These are phyloP conservation scores for Antrozous pallidus DNA, from an alignment of 2,797 vertebrate species.

Conservation along the genomic window DNA sequence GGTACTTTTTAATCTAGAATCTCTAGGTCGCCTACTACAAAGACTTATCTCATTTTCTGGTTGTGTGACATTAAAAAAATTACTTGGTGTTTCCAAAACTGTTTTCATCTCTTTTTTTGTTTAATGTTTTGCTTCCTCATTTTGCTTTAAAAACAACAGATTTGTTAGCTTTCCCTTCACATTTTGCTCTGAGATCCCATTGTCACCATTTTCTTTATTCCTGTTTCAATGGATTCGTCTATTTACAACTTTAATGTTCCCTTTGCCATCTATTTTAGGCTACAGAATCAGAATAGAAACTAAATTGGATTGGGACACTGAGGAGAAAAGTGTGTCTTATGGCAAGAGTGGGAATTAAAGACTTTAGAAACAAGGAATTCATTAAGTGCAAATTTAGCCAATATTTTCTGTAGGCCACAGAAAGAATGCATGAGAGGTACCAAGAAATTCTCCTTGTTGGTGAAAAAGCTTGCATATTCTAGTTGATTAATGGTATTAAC, in stretches of 20 bases:
- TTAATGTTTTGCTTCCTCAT: not conserved
- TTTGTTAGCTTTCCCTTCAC: not conserved
- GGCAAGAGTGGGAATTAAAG: slow-evolving; percentile 59
- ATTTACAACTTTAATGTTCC: slow-evolving; percentile 54
- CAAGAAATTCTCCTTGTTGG: not conserved
- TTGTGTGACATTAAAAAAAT: not conserved
- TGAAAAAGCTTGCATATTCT: not conserved
- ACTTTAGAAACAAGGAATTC: slow-evolving; percentile 61
- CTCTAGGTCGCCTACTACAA: not conserved
- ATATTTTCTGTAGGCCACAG: slow-evolving; percentile 10
- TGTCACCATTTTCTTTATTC: slow-evolving; percentile 15
- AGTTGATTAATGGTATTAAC: not conserved
- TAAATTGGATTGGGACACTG: slow-evolving; percentile 53
- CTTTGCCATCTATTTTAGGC: slow-evolving; percentile 59
- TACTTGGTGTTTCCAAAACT: not conserved
- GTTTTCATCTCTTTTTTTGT: not conserved
- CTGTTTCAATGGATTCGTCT: slow-evolving; percentile 35
- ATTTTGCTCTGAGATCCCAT: not conserved
- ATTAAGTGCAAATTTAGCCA: slow-evolving; percentile 51
- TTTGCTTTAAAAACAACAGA: not conserved
- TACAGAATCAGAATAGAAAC: slow-evolving; percentile 63
- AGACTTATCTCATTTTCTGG: not conserved
- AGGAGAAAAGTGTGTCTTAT: slow-evolving; percentile 58
- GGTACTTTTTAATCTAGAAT: not conserved
- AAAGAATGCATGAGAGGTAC: not conserved